phyloP scores from a whole-genome alignment of 1,140 invertebrate species.

The Pogonus chalceus region DNA sequence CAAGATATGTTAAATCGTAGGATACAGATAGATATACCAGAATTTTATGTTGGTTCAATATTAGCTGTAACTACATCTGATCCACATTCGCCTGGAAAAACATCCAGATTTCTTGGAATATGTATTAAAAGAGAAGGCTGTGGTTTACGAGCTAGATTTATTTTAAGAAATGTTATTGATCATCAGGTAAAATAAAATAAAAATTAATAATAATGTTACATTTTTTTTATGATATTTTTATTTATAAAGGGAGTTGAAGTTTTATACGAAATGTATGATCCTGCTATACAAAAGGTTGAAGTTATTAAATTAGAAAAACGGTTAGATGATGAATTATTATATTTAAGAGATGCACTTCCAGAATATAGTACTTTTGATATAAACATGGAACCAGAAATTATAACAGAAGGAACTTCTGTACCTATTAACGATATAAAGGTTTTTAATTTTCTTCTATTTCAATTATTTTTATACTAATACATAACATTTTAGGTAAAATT shows the following conservation, averaged over 20 bases:
- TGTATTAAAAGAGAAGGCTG: conserved; percentile 76
- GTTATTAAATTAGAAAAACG: conserved; percentile 86
- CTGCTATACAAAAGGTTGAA: conserved; percentile 81
- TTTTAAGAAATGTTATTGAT: conserved; percentile 88
- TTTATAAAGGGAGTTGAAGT: conserved; percentile 49
- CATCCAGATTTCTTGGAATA: conserved; percentile 89
- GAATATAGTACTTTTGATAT: conserved; percentile 91
- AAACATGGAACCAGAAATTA: conserved; percentile 78
- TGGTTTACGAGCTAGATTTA: conserved; percentile 76
- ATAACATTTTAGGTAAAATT: conserved; percentile 52
- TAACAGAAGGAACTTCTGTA: conserved; percentile 64
- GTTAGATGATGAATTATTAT: conserved; percentile 81
- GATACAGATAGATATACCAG: conserved; percentile 77
- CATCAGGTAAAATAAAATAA: conserved; percentile 47
- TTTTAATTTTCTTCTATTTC: conserved; percentile 12
- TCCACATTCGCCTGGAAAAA: conserved; percentile 73
- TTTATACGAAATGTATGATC: conserved; percentile 88
- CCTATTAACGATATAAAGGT: conserved; percentile 85
- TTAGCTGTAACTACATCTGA: conserved; percentile 88
- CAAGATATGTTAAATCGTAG: conserved; percentile 86
- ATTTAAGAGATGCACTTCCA: conserved; percentile 84
- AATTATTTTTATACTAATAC: neutral
- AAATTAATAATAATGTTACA: neutral
- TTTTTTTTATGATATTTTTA: conserved; percentile 12
- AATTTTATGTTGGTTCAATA: conserved; percentile 94